Base-by-base conservation (phyloP, 1,140 invertebrate species). In the Apis florea region DNA sequence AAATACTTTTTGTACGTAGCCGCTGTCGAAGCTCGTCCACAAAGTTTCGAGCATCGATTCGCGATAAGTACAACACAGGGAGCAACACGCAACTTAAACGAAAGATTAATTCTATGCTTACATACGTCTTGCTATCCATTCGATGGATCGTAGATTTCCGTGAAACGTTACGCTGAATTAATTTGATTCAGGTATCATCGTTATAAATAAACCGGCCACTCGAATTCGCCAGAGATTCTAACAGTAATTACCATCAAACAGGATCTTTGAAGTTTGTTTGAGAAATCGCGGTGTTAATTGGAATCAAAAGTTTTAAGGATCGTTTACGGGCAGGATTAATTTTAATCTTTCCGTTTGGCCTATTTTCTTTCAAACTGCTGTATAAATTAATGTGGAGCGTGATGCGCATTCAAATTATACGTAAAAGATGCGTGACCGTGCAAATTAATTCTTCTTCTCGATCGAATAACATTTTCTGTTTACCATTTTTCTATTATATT, bases 41-140 rank as follows among this genome's bases (percentile, higher is more conserved):
- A 0, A 53, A 74, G 31, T 74, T 75, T 74, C 61, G 71, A 74
- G 53, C 71, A 59, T 80, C 61, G 53, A 51, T 80, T 67, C 31
- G n/a, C 3, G 19, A 15, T 19, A 40, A 40, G 5, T 40, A 40
- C 12, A 5, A n/a, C 59, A 64, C 19, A 24, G 21, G 26, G n/a
- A 24, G 68, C 17, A 71, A 72, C 77, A 79, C 26, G 67, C 68
- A 21, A 67, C 26, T 63, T 4, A 24, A 13, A 11, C n/a, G 78
- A 6, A 6, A 64, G 69, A 80, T 80, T 67, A 58, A 80, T 80
- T 80, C 63, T 17, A 17, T 71, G 24, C 15, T 59, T 61, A 61
- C 10, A 72, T 17, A 40, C 56, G 8, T 73, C n/a, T 73, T 17
- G 31, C 40, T 66, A 74, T 31, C 59, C 26, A 2, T 24, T 21